Evolutionary conservation across 2,888 invertebrate genomes (phyloP).

Genomic region (Monopis laevigella): DNA sequence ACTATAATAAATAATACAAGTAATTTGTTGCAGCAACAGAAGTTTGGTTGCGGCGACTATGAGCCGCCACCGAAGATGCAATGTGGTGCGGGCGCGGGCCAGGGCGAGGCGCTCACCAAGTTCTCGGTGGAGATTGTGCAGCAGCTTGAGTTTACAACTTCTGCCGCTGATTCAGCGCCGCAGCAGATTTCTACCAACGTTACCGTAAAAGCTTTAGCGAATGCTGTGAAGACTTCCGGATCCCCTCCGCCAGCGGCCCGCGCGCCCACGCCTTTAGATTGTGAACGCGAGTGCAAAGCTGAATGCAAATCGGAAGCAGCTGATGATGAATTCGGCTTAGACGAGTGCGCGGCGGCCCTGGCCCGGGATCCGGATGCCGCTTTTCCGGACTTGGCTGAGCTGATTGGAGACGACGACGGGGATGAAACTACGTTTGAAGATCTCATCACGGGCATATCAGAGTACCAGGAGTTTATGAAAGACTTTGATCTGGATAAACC

Average conservation of each 20-base stretch:
- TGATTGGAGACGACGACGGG: constrained; percentile 85
- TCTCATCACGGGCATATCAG: constrained; percentile 87
- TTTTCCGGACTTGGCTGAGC: constrained; percentile 81
- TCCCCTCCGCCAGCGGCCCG: constrained; percentile 59
- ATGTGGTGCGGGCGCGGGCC: constrained; percentile 52
- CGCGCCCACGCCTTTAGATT: constrained; percentile 83
- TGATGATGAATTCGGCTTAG: constrained; percentile 85
- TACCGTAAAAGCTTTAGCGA: constrained; percentile 78
- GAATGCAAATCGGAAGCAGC: constrained; percentile 85
- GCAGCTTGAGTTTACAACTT: constrained; percentile 89
- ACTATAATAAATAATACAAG: too few species aligned
- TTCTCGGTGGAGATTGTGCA: constrained; percentile 94
- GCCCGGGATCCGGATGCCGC: constrained; percentile 84
- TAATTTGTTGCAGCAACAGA: constrained; percentile 78
- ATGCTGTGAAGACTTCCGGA: constrained; percentile 54
- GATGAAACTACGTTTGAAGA: constrained; percentile 85
- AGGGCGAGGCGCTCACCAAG: constrained; percentile 70
- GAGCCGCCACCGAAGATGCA: constrained; percentile 81
- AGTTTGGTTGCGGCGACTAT: constrained; percentile 77
- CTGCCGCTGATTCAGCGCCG: constrained; percentile 85
- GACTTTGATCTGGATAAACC: constrained; percentile 78
- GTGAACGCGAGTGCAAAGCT: constrained; percentile 79
- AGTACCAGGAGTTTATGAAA: constrained; percentile 84
- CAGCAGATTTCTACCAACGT: constrained; percentile 93
- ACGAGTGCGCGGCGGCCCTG: constrained; percentile 84